Evolutionary conservation across 2,888 invertebrate genomes (phyloP), one percentile per base, ranked within the genome.

Genomic region (Melangyna quadrimaculata): DNA sequence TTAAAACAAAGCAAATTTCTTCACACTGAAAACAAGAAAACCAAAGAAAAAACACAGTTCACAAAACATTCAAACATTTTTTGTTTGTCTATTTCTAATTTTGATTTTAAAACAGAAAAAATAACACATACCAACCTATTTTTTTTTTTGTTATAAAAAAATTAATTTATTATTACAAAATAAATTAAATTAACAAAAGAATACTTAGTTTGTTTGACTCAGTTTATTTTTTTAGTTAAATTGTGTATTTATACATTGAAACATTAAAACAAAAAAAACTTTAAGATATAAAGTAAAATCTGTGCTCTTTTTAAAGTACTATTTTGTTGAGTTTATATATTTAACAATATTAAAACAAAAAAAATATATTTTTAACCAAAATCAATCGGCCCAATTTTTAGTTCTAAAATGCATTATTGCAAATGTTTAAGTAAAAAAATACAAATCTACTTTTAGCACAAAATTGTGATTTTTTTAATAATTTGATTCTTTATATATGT

Each of bases 321-420:
- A 71, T 84, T 75, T 71, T 57, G 69, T 84, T 84, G 75, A 79
- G 71, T 84, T 59, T 45, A 29, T 79, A 59, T 75, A 75, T 27
- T 14, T 57, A 79, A 71, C 14, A 75, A 78, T 65, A 74, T 74
- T 65, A 51, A 83, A 48, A 84, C 22, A 80, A 69, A 71, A 70
- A 40, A 40, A 70, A 72, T 63, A 61, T 53, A 40, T 72, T 71
- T 77, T 80, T 80, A 70, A 72, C 65, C 71, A 71, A 87, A 86
- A 87, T 87, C 87, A 82, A 87, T 87, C 87, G 87, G 87, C 87
- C 87, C 87, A 82, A 87, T 87, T 87, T 87, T 87, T 78, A 86
- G 86, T 86, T 86, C 81, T 80, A 86, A 86, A 86, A 86, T 81
- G 69, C 71, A 84, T 69, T 51, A 78, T 51, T 83, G 65, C 83